Conservation (phyloP, 2,888 invertebrate species). For the Tenthredo mesomela region DNA sequence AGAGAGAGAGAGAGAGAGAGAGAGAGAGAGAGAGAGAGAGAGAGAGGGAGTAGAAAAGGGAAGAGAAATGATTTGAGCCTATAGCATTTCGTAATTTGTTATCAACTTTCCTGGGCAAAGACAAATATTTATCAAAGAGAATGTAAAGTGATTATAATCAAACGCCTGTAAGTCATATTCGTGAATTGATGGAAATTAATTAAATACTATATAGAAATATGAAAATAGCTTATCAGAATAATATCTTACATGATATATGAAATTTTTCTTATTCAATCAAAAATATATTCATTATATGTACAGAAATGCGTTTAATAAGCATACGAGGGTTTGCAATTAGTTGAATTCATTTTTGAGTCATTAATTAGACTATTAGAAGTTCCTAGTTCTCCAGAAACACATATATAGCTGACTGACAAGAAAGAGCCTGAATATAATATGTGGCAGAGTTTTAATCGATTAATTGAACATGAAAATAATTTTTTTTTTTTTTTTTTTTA, state of each 20-base stretch:
- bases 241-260: neutral
- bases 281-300: neutral
- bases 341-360: neutral
- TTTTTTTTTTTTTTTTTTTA: neutral
- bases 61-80: conserved; percentile 2
- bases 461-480: neutral
- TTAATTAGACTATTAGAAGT: conserved; percentile 24
- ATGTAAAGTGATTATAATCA: conserved; percentile 16
- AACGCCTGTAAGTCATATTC: neutral
- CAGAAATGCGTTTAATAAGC: neutral
- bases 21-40: no score
- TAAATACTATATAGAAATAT: conserved; percentile 1
- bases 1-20: no score
- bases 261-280: neutral
- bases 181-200: neutral
- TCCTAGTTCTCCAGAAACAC: conserved; percentile 23
- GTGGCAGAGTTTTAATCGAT: conserved; percentile 41
- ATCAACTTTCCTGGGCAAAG: neutral
- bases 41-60: no score
- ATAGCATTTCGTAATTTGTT: neutral
- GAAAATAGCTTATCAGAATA: neutral
- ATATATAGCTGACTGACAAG: conserved; percentile 33
- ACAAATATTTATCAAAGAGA: neutral
- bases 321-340: neutral
- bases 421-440: conserved; percentile 32